Evolutionary conservation across 2,888 invertebrate species (phyloP).

Genomic region (Ichneumon xanthorius): DNA sequence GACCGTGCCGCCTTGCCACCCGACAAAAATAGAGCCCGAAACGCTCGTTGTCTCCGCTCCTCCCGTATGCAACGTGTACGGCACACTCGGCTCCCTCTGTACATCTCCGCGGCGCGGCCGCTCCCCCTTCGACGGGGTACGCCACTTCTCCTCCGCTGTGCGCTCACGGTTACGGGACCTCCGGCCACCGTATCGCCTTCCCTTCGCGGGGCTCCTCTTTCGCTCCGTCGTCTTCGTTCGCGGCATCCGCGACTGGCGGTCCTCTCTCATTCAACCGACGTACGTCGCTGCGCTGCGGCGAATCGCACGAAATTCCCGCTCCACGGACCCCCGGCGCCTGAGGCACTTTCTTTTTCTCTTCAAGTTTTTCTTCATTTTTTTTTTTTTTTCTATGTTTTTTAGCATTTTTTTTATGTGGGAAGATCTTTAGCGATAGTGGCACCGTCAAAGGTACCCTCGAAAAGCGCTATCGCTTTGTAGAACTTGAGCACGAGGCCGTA

Average conservation of each 20-base stretch:
- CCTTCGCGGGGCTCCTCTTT: constrained; percentile 30
- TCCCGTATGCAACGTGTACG: constrained; percentile 13
- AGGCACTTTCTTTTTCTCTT: constrained; percentile 12
- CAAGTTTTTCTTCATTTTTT: not conserved
- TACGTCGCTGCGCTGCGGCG: not conserved
- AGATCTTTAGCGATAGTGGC: not conserved
- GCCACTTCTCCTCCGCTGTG: constrained; percentile 38
- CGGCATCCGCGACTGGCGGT: not conserved
- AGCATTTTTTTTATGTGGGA: not conserved
- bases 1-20: constrained; percentile 69
- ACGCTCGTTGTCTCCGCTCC: constrained; percentile 55
- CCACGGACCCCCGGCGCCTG: not conserved
- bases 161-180: constrained; percentile 45
- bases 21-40: constrained; percentile 82
- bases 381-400: not conserved
- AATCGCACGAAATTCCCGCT: constrained; percentile 31
- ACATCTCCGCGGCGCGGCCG: constrained; percentile 4
- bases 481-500: no score
- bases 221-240: constrained; percentile 19
- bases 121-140: constrained; percentile 24
- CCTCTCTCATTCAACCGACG: constrained; percentile 27
- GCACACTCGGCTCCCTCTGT: constrained; percentile 15
- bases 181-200: constrained; percentile 20
- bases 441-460: no score
- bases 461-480: no score